phyloP scores from a whole-genome alignment of 2,797 vertebrate genomes.

The Xiphorhynchus erythropygius region DNA sequence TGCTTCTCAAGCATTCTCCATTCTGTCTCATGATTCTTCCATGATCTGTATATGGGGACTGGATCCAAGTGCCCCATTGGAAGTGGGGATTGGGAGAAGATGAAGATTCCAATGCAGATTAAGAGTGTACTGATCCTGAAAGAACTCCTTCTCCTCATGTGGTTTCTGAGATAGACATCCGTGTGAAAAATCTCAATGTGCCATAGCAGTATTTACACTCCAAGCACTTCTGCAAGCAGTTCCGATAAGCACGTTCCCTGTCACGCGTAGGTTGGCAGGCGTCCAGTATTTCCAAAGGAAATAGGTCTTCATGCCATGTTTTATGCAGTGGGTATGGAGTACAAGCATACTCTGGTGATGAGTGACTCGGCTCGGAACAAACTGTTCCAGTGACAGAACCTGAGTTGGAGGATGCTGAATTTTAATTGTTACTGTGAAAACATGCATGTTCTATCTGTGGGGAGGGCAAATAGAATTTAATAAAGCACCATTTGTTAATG shows the following conservation, averaged over 20 bases:
- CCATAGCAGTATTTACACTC: background rate
- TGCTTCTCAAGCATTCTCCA: background rate
- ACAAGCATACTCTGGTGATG: no score
- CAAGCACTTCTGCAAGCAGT: background rate
- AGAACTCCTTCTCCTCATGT: background rate
- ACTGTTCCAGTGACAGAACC: background rate
- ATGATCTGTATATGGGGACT: background rate
- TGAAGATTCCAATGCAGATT: background rate
- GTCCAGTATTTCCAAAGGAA: background rate
- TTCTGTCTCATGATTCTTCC: constrained; percentile 7
- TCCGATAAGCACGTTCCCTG: background rate
- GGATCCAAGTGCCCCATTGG: background rate
- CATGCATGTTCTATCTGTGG: background rate
- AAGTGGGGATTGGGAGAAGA: background rate
- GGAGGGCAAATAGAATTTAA: background rate
- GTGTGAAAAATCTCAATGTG: background rate
- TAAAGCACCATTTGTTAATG: background rate
- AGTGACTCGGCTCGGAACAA: background rate
- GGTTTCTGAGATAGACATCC: background rate
- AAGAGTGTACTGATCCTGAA: background rate
- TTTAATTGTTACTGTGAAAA: background rate
- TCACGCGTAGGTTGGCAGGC: rapidly evolving
- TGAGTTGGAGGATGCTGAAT: background rate
- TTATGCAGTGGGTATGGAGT: background rate
- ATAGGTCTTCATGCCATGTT: rapidly evolving